Conservation (phyloP, 2,797 vertebrate genomes). For the Lutjanus campechanus region DNA sequence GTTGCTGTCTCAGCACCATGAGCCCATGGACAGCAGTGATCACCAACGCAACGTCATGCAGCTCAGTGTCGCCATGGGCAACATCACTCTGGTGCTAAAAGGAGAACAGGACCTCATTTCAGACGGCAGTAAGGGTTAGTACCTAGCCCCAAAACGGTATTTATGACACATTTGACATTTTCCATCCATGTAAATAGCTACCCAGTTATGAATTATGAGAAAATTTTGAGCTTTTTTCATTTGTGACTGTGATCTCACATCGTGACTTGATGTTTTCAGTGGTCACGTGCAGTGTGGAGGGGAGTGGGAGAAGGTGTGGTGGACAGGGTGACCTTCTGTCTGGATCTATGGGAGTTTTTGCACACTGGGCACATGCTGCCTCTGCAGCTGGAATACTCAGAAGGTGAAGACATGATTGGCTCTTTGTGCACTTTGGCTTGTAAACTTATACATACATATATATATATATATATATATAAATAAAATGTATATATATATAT, state of each 20-base stretch:
- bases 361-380: constrained; percentile 93
- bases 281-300: constrained; percentile 89
- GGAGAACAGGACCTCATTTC: constrained; percentile 95
- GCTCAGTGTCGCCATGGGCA: constrained; percentile 94
- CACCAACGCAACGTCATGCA: constrained; percentile 88
- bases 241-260: constrained; percentile 73
- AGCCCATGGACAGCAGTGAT: constrained; percentile 88
- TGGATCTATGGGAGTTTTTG: constrained; percentile 93
- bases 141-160: constrained; percentile 3
- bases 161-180: neutral
- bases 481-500: too few species aligned
- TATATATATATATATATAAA: too few species aligned
- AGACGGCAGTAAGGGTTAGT: constrained; percentile 93
- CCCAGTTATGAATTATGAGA: neutral
- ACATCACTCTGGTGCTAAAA: constrained; percentile 94
- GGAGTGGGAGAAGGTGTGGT: constrained; percentile 94
- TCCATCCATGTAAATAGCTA: neutral
- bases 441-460: too few species aligned
- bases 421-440: neutral
- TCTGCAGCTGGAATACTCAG: constrained; percentile 86
- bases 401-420: constrained; percentile 74
- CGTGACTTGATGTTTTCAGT: constrained; percentile 80
- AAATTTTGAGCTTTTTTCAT: neutral
- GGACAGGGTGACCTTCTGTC: constrained; percentile 97
- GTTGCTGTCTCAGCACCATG: constrained; percentile 86